Percentiles rank a stretch among this genome's conserved stretches.
Conservation (phyloP, 2,113 vertebrate genomes). For the Actenoides lindsayi region DNA sequence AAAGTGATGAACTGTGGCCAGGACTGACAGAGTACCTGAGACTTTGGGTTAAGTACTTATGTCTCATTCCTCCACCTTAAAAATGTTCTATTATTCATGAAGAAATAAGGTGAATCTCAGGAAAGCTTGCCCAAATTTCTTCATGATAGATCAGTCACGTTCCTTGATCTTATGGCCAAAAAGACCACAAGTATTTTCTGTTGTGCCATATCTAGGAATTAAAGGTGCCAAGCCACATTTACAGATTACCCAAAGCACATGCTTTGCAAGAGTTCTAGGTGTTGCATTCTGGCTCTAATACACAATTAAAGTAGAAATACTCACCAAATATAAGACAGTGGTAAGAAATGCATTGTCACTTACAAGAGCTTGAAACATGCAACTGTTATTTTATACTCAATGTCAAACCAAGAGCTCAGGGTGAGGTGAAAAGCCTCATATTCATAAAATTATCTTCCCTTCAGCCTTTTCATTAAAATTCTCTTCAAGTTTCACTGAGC, state of each 20-base stretch:
- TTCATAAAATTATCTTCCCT: not conserved
- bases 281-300: not conserved
- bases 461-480: not conserved
- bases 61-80: not conserved
- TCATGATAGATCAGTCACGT: not conserved
- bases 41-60: not conserved
- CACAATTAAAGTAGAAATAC: not conserved
- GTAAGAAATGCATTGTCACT: slow-evolving; percentile 13
- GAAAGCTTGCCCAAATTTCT: not conserved
- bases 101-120: not conserved
- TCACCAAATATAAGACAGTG: not conserved
- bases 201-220: not conserved
- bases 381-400: slow-evolving; percentile 27
- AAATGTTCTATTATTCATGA: not conserved
- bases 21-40: not conserved
- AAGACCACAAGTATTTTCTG: not conserved
- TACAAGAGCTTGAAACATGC: not conserved
- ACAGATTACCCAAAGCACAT: not conserved
- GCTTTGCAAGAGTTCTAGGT: not conserved
- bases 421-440: not conserved
- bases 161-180: not conserved
- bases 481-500: not conserved
- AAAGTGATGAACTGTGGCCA: not conserved
- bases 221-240: not conserved
- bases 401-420: not conserved